Evolutionary conservation across 2,797 vertebrate species (phyloP).

Genomic region (Squalus acanthias): DNA sequence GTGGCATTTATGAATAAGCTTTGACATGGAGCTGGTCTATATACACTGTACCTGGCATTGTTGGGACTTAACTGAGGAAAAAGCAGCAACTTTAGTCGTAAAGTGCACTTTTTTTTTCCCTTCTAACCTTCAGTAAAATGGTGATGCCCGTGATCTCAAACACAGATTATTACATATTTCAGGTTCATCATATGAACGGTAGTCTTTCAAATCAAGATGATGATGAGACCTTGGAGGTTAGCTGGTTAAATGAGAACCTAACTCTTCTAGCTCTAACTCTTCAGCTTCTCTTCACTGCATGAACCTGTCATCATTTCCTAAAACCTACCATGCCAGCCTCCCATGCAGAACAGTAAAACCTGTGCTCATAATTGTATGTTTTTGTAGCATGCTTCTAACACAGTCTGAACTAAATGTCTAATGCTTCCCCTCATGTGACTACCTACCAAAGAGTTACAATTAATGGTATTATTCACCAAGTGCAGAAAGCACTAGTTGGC

Average conservation of each 20-base stretch:
- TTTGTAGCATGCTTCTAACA: background rate
- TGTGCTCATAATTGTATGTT: background rate
- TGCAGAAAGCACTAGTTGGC: background rate
- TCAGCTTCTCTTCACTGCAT: background rate
- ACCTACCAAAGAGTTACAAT: background rate
- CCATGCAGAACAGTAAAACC: background rate
- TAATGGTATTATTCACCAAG: background rate
- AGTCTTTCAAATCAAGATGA: constrained; percentile 11
- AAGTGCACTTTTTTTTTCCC: background rate
- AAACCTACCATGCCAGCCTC: background rate
- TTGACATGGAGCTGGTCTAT: background rate
- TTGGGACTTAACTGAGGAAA: background rate
- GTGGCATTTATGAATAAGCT: background rate
- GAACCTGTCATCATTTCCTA: background rate
- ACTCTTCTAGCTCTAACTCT: background rate
- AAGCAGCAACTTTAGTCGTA: too few relatives aligned
- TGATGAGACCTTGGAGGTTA: constrained; percentile 16
- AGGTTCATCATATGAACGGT: constrained; percentile 32
- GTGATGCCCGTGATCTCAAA: background rate
- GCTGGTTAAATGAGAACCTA: constrained; percentile 27
- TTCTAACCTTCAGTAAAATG: background rate
- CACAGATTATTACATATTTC: constrained; percentile 14
- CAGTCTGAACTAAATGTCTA: background rate
- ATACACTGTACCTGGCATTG: background rate
- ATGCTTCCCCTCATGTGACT: background rate